Evolutionary conservation across 2,113 vertebrate species (phyloP), one percentile per base, ranked within the genome.

Genomic region (Sterrhoptilus dennistouni): DNA sequence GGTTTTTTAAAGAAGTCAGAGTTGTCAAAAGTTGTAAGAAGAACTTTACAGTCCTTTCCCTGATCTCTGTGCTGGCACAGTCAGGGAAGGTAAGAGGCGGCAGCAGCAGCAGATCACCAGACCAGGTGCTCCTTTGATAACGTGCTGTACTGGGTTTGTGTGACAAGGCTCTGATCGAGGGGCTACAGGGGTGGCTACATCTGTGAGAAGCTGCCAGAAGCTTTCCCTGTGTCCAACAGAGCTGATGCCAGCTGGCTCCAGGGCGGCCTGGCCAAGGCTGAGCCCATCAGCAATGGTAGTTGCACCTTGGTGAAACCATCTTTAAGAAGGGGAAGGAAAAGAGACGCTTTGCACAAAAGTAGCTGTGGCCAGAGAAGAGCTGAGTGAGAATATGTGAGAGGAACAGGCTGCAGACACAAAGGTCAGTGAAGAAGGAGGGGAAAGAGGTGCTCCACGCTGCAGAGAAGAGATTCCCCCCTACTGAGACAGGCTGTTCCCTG

Each of bases 201-300:
- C 38, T 60, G 11, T 12, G 17, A 42, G 70, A 54, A 83, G 63
- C 14, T 89, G 23, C 47, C 64, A 45, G n/a, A 22, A 69, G 47
- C 21, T 83, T 75, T 68, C 20, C 49, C 21, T 1, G 0, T 35
- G n/a, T 54, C 24, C 35, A 54, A 2, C 31, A 54, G 47, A 69
- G 29, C 40, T 2, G 0, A 2, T 61, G n/a, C 54, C 29, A 61
- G n/a, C 44, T 0, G 0, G 28, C 38, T 38, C 45, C 61, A 31
- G 21, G 24, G 23, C 2, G 1, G 16, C 29, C 47, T 64, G 42
- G 25, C 38, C 21, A 27, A 53, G 21, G 47, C 54, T 31, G 28
- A 69, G 11, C 45, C n/a, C 0, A 0, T 47, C 54, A 69, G 54
- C 14, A 54, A 2, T 22, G 14, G 6, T 12, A 40, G 17, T 11